Evolutionary conservation across 2,113 vertebrate species (phyloP).

Genomic region (Embiotoca jacksoni): DNA sequence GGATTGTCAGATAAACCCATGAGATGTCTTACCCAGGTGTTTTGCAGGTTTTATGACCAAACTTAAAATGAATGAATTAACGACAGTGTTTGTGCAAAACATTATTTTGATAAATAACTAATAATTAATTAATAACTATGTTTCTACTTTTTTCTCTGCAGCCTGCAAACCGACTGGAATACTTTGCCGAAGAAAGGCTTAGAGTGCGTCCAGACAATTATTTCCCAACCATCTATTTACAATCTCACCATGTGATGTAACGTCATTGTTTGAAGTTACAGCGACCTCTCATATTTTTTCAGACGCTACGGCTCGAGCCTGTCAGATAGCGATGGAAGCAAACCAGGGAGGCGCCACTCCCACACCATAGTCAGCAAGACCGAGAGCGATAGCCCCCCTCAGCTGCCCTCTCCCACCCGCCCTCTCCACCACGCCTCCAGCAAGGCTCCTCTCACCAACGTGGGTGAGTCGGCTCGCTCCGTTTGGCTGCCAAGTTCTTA

Average conservation of each 20-base stretch:
- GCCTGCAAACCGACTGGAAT: conserved; percentile 92
- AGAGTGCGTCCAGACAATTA: conserved; percentile 84
- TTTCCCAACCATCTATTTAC: background rate
- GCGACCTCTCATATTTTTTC: conserved; percentile 19
- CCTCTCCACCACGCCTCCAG: conserved; percentile 84
- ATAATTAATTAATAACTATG: background rate
- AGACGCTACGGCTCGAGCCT: conserved; percentile 88
- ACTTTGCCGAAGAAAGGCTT: conserved; percentile 96
- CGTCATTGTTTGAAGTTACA: conserved; percentile 10
- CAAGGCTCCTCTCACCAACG: conserved; percentile 90
- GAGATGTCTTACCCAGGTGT: background rate
- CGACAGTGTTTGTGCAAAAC: background rate
- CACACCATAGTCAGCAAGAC: conserved; percentile 89
- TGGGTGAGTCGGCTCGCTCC: conserved; percentile 87
- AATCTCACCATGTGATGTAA: background rate
- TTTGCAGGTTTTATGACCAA: background rate
- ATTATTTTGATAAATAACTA: background rate
- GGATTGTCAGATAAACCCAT: conserved; percentile 2
- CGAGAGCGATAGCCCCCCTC: conserved; percentile 88
- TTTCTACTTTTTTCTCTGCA: conserved; percentile 73
- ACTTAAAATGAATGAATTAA: background rate
- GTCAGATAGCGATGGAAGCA: conserved; percentile 90
- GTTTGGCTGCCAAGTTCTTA: conserved; percentile 30
- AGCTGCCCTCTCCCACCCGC: conserved; percentile 90
- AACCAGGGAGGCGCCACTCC: conserved; percentile 85